Evolutionary conservation across 2,888 invertebrate genomes (phyloP), one percentile per base, ranked within the genome.

Genomic region (Aricia artaxerxes): DNA sequence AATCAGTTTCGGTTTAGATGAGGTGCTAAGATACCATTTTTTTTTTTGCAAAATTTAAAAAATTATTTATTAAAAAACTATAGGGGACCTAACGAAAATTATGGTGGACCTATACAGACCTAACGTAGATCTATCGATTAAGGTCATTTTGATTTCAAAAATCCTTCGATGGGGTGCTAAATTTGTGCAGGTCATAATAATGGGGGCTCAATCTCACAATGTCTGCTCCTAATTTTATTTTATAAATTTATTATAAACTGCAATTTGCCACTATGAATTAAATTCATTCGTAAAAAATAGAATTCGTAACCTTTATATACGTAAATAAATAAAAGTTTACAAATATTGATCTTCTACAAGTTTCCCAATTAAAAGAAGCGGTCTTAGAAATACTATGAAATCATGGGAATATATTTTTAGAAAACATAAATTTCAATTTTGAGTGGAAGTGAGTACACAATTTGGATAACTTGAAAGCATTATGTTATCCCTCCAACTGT

Each of bases 401-500:
- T 69, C 35, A 69, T 38, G 69, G 69, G 69, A 69, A 69, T 38
- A 69, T 38, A 38, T 69, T 69, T 69, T 35, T 38, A 69, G 35
- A 69, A 69, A 69, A 69, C 69, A 69, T 69, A 69, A 35, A 38
- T 69, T 69, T 69, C 35, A 69, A 69, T 69, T 69, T 69, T 69
- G 69, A 69, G 69, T 69, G 69, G 69, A 76, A 76, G 35, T 57
- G 76, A 76, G 76, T 57, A 76, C 75, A 75, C 53, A 73, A 49
- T 49, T 49, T 73, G 4, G 31, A 75, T 16, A 79, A 16, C 75
- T 6, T 73, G 60, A 44, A 82, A 78, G 49, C 78, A 78, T 78
- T 79, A 60, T 78, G 78, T 88, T 91, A 92, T 79, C 92, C 92
- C 83, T 97, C 96, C 83, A 98, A 94, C 81, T 97, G 96, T 87